Base-by-base conservation (phyloP, 1,140 invertebrate genomes). In the Calliphora vicina region DNA sequence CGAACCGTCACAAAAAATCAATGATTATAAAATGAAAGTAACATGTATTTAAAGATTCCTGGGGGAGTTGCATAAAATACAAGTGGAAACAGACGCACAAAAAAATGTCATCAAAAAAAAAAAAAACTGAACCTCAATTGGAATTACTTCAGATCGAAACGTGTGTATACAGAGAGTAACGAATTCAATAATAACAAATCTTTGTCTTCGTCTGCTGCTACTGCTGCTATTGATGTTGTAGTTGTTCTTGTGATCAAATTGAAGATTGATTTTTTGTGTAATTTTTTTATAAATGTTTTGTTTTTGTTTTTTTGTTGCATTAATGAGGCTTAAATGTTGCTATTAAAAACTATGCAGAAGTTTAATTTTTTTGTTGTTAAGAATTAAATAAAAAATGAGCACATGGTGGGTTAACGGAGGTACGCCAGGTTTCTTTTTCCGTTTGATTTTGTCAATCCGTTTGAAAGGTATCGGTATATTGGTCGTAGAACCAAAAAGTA, bases 261-360 rank as follows among this genome's bases (percentile, higher is more conserved):
- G 61, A 67, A 23, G 61, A 57, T 57, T 57, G 50, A 57, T 57
- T 57, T 57, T n/a, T 35, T 35, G 35, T 57, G 50, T 57, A n/a
- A 57, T 57, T 67, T 67, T 67, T 67, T 67, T 67, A 0, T 67
- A n/a, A 15, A 10, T 67, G 61, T 67, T 67, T 2, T 67, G 2
- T 17, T 67, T 67, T 8, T 20, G 9, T 78, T 43, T 78, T 78
- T 78, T 78, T 78, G 29, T 43, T 78, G 74, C 74, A 78, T 78
- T 78, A 78, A 78, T 78, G 74, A 78, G 74, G 74, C 74, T 78
- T 78, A 78, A 78, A 78, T 78, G 74, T 43, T 78, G 74, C 74
- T 43, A 78, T 78, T 78, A 78, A 78, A 78, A 78, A 78, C 20
- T 78, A 78, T 78, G 74, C 74, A 45, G 74, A 78, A 43, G 35